Conservation (phyloP, 2,888 invertebrate genomes). For the Deroplatys truncata region DNA sequence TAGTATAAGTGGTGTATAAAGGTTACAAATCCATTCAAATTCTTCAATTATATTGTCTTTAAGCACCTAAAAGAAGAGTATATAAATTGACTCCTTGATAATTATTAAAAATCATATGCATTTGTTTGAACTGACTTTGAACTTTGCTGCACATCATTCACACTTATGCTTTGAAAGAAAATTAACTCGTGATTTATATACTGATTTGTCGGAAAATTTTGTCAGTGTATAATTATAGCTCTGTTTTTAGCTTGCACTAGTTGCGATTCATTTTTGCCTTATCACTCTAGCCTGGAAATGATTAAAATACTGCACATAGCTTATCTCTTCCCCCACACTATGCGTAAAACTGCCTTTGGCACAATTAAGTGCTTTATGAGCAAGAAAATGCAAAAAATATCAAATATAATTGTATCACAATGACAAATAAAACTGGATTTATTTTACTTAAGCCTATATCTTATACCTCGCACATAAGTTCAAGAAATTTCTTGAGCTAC, state of each 20-base stretch:
- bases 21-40: no score
- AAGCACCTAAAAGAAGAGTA: no score
- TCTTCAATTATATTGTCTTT: no score
- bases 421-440: neutral
- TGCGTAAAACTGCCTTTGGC: neutral
- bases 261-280: neutral
- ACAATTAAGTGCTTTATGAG: slow-evolving; percentile 5
- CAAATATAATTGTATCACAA: neutral
- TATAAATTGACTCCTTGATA: no score
- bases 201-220: no score
- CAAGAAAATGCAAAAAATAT: neutral
- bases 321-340: neutral
- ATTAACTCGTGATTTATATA: no score
- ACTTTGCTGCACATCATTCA: no score
- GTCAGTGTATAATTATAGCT: no score
- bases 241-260: neutral
- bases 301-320: neutral
- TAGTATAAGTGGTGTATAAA: no score
- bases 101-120: no score
- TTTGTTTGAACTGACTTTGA: no score
- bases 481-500: neutral
- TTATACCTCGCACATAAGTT: neutral
- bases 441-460: neutral
- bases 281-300: neutral
- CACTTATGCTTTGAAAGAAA: no score